Base-by-base conservation (phyloP, 2,888 invertebrate genomes). In the Oscheius sp. region DNA sequence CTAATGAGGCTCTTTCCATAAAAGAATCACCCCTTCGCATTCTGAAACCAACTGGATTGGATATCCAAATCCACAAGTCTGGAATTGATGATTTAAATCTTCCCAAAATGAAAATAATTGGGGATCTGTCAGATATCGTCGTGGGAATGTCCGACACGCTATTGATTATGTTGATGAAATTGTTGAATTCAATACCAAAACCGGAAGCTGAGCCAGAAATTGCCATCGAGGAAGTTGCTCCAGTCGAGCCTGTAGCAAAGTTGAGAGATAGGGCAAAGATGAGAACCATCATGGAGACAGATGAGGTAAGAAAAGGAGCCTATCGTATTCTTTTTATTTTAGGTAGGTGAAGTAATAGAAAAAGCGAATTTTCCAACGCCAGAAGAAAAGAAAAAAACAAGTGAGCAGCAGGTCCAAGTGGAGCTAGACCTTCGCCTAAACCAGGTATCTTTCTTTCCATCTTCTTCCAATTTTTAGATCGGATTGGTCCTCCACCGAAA, bases 31-130 rank as follows among this genome's bases (percentile, higher is more conserved):
- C 42, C 5, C 73, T 81, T 0, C 89, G 89, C 79, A 83, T 90
- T n/a, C 84, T 90, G 29, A 85, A 87, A 58, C 90, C 90, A 1
- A 87, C 89, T 53, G 87, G 87, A 65, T 83, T 90, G 57, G 86
- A 87, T 48, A 90, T 97, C 52, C 90, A 91, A 72, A 91, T 95
- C 65, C 91, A 92, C 82, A 92, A 94, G 83, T 94, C 95, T 86
- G 90, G 96, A 58, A 91, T 98, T 2, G 93, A 95, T 84, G 96
- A 98, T 89, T 93, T 95, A 0, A 89, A 93, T n/a, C 88, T 98
- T 86, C 94, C 97, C 0, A 93, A 93, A 70, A 70, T 92, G 71
- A 93, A 92, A 87, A 88, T 97, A 0, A 89, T 88, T 65, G 91
- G 90, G 23, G 87, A 88, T 53, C 84, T 90, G 65, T 90, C 90